Evolutionary conservation across 2,113 vertebrate species (phyloP).

Genomic region (Austrofundulus limnaeus): DNA sequence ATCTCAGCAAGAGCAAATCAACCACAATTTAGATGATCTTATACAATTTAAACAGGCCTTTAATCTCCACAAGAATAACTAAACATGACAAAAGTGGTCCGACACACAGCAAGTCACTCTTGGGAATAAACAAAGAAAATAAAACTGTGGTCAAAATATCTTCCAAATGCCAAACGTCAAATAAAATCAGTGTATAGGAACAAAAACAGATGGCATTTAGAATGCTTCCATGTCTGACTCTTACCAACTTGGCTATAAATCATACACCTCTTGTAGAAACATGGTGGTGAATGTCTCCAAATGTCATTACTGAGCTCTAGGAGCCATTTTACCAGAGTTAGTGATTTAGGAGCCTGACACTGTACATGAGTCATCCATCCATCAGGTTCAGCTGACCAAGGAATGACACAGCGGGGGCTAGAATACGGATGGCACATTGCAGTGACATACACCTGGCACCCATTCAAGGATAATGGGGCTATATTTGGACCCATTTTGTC

Average conservation of each 20-base stretch:
- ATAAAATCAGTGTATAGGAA: not conserved
- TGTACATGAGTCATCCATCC: slow-evolving; percentile 82
- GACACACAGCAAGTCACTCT: not conserved
- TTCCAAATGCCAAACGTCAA: not conserved
- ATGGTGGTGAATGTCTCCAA: slow-evolving; percentile 70
- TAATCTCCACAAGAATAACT: not conserved
- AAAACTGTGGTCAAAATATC: not conserved
- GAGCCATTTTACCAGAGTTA: slow-evolving; percentile 80
- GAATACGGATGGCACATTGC: slow-evolving; percentile 16
- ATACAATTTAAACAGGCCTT: not conserved
- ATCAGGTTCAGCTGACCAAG: slow-evolving; percentile 76
- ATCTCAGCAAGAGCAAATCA: too few relatives aligned
- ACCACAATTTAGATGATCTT: not conserved
- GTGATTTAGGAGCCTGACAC: slow-evolving; percentile 83
- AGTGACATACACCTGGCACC: slow-evolving; percentile 9
- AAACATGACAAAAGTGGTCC: not conserved
- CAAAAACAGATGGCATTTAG: not conserved
- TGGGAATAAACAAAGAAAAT: not conserved
- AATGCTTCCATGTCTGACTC: not conserved
- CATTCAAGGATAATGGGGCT: not conserved
- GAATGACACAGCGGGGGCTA: slow-evolving; percentile 54
- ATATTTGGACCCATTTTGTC: not conserved
- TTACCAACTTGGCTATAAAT: slow-evolving; percentile 73
- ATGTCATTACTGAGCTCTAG: slow-evolving; percentile 75
- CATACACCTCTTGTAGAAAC: slow-evolving; percentile 68